These are phyloP conservation scores for Hippoglossus stenolepis DNA, from an alignment of 2,113 vertebrate species.

Conservation along the genomic window DNA sequence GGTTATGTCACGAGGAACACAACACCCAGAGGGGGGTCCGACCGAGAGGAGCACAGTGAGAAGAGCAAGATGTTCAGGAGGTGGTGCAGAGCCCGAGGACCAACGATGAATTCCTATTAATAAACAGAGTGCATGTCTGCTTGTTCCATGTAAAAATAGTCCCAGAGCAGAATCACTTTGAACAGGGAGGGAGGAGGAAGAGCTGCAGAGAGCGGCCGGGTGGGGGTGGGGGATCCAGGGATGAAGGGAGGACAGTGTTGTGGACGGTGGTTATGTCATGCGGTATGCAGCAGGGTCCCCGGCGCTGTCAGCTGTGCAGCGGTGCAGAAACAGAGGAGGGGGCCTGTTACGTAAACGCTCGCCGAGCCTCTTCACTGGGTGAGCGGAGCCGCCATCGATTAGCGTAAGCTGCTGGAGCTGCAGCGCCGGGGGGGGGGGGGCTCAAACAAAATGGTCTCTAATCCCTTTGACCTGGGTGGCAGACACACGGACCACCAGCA, in stretches of 20 bases:
- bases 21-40: background rate
- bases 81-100: constrained; percentile 16
- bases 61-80: background rate
- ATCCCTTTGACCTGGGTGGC: constrained; percentile 24
- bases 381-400: constrained; percentile 31
- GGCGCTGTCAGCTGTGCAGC: constrained; percentile 47
- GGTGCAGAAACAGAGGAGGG: constrained; percentile 28
- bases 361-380: constrained; percentile 31
- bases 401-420: background rate
- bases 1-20: constrained; percentile 17
- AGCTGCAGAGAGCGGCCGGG: no score
- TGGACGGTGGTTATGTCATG: constrained; percentile 55
- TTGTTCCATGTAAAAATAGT: background rate
- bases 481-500: background rate
- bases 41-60: background rate
- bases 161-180: background rate
- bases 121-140: background rate
- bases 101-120: constrained; percentile 17
- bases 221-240: background rate
- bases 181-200: constrained; percentile 2
- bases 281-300: constrained; percentile 40
- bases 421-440: constrained; percentile 26
- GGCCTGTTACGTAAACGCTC: constrained; percentile 44
- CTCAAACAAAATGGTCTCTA: constrained; percentile 19
- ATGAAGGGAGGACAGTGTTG: constrained; percentile 29